Evolutionary conservation across 2,113 vertebrate genomes (phyloP), one percentile per base, ranked within the genome.

Genomic region (Callospermophilus lateralis): DNA sequence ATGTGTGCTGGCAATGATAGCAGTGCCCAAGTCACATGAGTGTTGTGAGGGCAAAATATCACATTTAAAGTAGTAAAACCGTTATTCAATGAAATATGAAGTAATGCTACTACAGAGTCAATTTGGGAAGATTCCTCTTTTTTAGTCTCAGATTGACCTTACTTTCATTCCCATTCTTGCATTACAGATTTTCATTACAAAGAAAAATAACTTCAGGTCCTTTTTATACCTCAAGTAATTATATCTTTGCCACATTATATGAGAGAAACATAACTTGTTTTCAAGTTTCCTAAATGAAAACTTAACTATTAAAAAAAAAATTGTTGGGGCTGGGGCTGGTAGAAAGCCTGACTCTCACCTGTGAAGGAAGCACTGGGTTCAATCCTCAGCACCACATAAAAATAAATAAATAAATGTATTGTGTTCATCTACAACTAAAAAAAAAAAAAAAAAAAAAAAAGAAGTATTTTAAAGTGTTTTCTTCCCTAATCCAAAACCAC

Each of bases 31-130:
- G 68, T 79, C 55, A 91, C n/a, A 65, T 3, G 28, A 74, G 39
- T 83, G 39, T 16, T 63, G 19, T 45, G 45, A 94, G 63, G 84
- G 87, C 72, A 28, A 76, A 91, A 51, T 67, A 84, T 74, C 6
- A 89, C 63, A 84, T 51, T 93, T 67, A 79, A 79, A 92, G 58
- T 19, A 58, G 42, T 45, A 70, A 88, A 61, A 84, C 72, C 70
- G 72, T 4, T 65, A 30, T 53, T 48, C 9, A 72, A 17, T 45
- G 42, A 95, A 77, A 53, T 63, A 67, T 37, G 63, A 85, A 94
- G 39, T 53, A 70, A 34, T 74, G 72, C 70, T 80, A 83, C 42
- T 48, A 86, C 16, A 77, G 68, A 67, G 48, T 84, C 13, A 9
- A 9, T 45, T 87, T 72, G 77, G 70, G 45, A 77, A 87, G 30